Conservation (phyloP, 1,140 invertebrate species). For the Meloidogyne exigua region DNA sequence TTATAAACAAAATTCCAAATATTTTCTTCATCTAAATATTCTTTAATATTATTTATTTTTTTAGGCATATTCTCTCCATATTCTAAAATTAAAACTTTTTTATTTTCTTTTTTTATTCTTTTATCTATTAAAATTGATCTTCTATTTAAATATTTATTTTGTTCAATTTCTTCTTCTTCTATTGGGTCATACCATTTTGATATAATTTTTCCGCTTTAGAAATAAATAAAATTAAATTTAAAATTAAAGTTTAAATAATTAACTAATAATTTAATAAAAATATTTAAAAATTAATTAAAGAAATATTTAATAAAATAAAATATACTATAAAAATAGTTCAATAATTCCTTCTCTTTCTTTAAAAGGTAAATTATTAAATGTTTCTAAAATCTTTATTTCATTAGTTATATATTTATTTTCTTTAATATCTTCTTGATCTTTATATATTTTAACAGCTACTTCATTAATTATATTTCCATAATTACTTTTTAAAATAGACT, state of each 20-base stretch:
- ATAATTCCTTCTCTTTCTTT: not conserved
- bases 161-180: not conserved
- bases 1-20: not conserved
- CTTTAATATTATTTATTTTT: not conserved
- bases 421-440: not conserved
- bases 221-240: too few relatives aligned
- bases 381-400: constrained; percentile 1
- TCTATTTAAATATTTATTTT: not conserved
- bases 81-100: constrained; percentile 6
- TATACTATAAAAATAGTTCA: not conserved
- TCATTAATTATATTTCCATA: not conserved
- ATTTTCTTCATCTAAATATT: not conserved
- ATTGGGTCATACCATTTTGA: too few relatives aligned
- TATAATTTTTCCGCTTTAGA: too few relatives aligned
- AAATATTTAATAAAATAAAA: too few relatives aligned
- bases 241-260: too few relatives aligned
- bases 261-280: too few relatives aligned
- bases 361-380: not conserved
- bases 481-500: not conserved
- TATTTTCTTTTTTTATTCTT: not conserved
- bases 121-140: not conserved
- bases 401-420: not conserved
- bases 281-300: too few relatives aligned
- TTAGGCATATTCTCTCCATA: not conserved
- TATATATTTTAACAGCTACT: not conserved